These are phyloP conservation scores for Pandemis cinnamomeana DNA, from an alignment of 2,888 invertebrate genomes.

Conservation along the genomic window DNA sequence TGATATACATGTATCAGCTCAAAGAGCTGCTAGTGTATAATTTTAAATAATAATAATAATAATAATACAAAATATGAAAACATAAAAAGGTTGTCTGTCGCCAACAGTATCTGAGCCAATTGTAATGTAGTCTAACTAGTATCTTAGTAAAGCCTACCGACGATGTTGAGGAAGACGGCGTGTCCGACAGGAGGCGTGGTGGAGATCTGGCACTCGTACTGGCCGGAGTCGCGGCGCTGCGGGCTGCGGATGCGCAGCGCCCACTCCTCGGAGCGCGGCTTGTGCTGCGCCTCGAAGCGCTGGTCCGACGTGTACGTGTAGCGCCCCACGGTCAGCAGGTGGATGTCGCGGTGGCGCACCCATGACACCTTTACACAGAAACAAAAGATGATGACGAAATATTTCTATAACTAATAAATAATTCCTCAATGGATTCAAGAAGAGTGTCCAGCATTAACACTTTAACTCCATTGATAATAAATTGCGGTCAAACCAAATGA, in stretches of 20 bases:
- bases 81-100: too few relatives aligned
- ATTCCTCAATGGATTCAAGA: background rate
- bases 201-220: slow-evolving; percentile 94
- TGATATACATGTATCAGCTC: too few relatives aligned
- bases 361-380: slow-evolving; percentile 90
- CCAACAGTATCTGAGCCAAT: too few relatives aligned
- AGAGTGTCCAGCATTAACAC: too few relatives aligned
- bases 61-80: too few relatives aligned
- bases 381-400: background rate
- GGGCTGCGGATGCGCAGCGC: slow-evolving; percentile 86
- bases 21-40: too few relatives aligned
- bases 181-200: slow-evolving; percentile 93
- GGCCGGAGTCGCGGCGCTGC: slow-evolving; percentile 93
- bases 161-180: slow-evolving; percentile 90
- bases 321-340: slow-evolving; percentile 93
- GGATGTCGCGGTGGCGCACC: slow-evolving; percentile 96
- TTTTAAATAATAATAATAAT: too few relatives aligned
- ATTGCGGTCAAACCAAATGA: too few relatives aligned
- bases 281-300: slow-evolving; percentile 92
- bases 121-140: too few relatives aligned
- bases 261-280: slow-evolving; percentile 95
- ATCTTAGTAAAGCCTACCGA: slow-evolving; percentile 85
- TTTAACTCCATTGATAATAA: too few relatives aligned
- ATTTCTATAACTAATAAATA: background rate
- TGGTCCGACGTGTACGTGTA: slow-evolving; percentile 95